Percentiles rank a stretch among this genome's conserved stretches.
Conservation (phyloP, 2,113 vertebrate genomes). For the Centrocercus urophasianus region DNA sequence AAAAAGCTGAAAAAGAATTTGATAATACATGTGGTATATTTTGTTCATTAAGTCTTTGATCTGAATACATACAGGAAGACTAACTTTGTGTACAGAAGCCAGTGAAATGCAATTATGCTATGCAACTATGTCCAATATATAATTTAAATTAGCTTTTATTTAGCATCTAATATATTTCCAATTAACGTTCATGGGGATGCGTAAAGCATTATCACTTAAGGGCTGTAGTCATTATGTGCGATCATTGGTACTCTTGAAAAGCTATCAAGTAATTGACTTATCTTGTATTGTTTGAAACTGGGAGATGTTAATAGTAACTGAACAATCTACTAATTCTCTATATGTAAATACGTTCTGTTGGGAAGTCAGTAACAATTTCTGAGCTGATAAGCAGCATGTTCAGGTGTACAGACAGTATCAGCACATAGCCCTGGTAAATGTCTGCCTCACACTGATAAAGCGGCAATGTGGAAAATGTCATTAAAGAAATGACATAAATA, state of each 20-base stretch:
- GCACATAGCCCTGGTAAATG: slow-evolving; percentile 52
- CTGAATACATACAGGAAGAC: background rate
- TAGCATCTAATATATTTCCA: slow-evolving; percentile 10
- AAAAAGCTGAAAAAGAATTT: background rate
- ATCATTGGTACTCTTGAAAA: background rate
- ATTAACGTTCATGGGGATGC: slow-evolving; percentile 30
- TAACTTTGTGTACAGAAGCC: background rate
- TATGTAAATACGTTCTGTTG: slow-evolving; percentile 1
- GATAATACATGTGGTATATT: background rate
- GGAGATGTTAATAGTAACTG: background rate
- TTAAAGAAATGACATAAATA: slow-evolving; percentile 69
- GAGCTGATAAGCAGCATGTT: slow-evolving; percentile 57
- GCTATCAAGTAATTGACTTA: background rate
- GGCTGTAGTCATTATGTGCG: background rate
- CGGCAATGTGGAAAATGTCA: slow-evolving; percentile 73
- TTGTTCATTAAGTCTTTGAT: background rate
- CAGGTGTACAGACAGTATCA: slow-evolving; percentile 29
- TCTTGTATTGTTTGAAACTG: background rate
- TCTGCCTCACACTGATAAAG: slow-evolving; percentile 62
- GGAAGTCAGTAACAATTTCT: slow-evolving; percentile 60
- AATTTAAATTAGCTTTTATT: slow-evolving; percentile 62
- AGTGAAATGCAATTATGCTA: slow-evolving; percentile 35
- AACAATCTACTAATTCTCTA: background rate
- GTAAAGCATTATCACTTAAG: background rate
- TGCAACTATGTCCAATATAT: slow-evolving; percentile 52